Conservation (phyloP, 2,797 vertebrate genomes). For the Galaxias olidus region DNA sequence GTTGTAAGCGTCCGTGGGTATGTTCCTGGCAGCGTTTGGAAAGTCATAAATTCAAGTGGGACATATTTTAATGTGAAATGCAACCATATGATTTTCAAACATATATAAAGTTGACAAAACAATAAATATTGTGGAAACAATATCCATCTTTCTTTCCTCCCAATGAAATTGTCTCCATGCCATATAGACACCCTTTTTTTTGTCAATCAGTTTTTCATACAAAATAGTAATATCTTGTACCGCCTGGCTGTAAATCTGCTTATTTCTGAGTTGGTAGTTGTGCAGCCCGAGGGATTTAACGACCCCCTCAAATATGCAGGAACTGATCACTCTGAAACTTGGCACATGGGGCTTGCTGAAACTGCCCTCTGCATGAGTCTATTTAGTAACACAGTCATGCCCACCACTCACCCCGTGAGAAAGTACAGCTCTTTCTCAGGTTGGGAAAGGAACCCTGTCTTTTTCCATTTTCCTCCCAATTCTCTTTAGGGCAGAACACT, state of each 20-base stretch:
- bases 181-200: no score
- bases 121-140: no score
- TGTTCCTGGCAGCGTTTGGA: no score
- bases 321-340: conserved; percentile 54
- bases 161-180: no score
- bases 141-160: no score
- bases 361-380: conserved; percentile 51
- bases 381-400: conserved; percentile 75
- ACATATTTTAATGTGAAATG: no score
- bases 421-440: conserved; percentile 62
- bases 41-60: no score
- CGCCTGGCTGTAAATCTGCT: background rate
- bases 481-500: background rate
- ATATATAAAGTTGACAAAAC: no score
- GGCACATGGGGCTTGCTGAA: conserved; percentile 43
- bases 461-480: conserved; percentile 5
- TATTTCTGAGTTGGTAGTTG: conserved; percentile 36
- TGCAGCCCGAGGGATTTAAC: conserved; percentile 4
- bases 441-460: conserved; percentile 34
- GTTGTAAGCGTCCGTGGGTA: no score
- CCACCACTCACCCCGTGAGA: conserved; percentile 62
- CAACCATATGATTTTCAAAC: no score
- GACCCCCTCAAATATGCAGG: conserved; percentile 42
- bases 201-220: no score
- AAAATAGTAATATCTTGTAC: no score